Base-by-base conservation (phyloP, 2,888 invertebrate species). In the Fabriciana adippe region DNA sequence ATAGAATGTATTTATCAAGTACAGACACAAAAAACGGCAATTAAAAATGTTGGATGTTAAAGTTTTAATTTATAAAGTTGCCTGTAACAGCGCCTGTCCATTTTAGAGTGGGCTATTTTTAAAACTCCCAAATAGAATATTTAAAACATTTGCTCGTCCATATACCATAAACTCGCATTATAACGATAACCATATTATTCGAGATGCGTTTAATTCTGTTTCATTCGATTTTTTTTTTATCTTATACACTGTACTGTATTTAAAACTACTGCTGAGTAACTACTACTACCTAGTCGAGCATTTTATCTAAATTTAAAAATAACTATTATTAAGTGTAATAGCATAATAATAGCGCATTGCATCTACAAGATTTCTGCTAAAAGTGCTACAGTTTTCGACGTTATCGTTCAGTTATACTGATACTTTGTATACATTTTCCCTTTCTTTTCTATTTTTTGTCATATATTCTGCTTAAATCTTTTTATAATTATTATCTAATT, bases 51-150 rank as follows among this genome's bases (percentile, higher is more conserved):
- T 67, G 65, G 70, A 65, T 66, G 72, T 70, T 70, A 68, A 73
- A 72, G 70, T 73, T 73, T 73, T 68, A 72, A 73, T 72, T 72
- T 71, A 66, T 68, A 73, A 72, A 72, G 72, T 69, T 72, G 63
- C 65, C 70, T 64, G 71, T 66, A 66, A 70, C 68, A 69, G 69
- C 73, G 66, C 67, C 72, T 70, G 67, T 72, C 65, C 69, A 73
- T 70, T 69, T 69, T 69, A 65, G 70, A 72, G 72, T 71, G 73
- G 62, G 67, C 66, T 68, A 69, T 73, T 73, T 73, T 71, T 69
- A 72, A 73, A 73, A 70, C 62, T 69, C 67, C 64, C 65, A 69
- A 73, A 71, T 70, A 72, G 70, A 70, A 73, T 73, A 69, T 73
- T 73, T 66, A 67, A 72, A 72, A 70, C 70, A 69, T 73, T 70